Conservation (phyloP, 2,888 invertebrate genomes). For the Cataglyphis livida region DNA sequence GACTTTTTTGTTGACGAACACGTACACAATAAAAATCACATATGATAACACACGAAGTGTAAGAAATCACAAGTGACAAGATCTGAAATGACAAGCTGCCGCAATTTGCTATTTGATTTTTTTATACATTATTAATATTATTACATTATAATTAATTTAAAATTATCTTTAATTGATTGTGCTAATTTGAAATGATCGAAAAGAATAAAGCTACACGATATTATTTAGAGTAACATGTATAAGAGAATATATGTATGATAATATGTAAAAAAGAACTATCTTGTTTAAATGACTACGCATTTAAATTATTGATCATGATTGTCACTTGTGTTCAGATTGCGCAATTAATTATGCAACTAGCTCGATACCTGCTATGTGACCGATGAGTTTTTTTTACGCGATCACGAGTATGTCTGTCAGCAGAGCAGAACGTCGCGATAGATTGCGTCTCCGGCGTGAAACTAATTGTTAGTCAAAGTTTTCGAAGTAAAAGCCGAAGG, state of each 20-base stretch:
- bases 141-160: background rate
- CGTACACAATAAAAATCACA: background rate
- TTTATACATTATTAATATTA: background rate
- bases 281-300: background rate
- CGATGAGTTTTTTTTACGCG: slow-evolving; percentile 12
- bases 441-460: slow-evolving; percentile 70
- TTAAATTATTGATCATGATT: background rate
- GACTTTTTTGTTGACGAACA: background rate
- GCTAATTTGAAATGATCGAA: too few relatives aligned
- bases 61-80: background rate
- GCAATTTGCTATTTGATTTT: background rate
- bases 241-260: too few relatives aligned
- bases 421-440: slow-evolving; percentile 57
- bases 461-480: slow-evolving; percentile 82
- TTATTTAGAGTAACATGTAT: background rate
- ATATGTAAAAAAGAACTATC: too few relatives aligned
- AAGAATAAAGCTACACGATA: background rate
- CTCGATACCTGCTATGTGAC: slow-evolving; percentile 18
- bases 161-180: background rate
- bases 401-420: slow-evolving; percentile 6
- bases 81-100: background rate
- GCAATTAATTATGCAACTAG: slow-evolving; percentile 20
- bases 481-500: slow-evolving; percentile 63
- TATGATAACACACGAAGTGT: background rate
- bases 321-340: background rate